These are phyloP conservation scores for Drosophila mulleri DNA, from an alignment of 2,888 invertebrate genomes.

Conservation along the genomic window DNA sequence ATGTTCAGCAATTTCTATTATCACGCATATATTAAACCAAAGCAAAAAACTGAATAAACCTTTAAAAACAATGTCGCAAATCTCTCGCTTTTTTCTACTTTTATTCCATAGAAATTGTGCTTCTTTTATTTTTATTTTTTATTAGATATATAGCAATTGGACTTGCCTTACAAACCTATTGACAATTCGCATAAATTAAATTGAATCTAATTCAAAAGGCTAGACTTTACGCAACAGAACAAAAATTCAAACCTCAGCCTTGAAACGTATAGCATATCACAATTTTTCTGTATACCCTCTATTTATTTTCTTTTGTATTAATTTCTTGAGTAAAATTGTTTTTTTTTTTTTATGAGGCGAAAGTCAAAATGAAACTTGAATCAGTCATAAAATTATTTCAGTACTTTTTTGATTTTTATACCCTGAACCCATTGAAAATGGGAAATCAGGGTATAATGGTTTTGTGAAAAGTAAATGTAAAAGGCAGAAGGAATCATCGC, in stretches of 20 bases:
- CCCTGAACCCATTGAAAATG: too few species aligned
- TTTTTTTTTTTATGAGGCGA: too few species aligned
- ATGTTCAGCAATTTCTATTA: constrained; percentile 87
- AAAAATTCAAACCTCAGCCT: neutral
- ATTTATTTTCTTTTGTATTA: too few species aligned
- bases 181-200: neutral
- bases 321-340: too few species aligned
- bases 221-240: neutral
- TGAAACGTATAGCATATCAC: neutral
- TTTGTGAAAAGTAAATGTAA: too few species aligned
- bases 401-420: too few species aligned
- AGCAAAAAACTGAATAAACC: constrained; percentile 19
- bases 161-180: neutral
- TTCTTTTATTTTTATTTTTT: neutral
- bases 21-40: constrained; percentile 36
- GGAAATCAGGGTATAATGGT: too few species aligned
- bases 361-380: too few species aligned
- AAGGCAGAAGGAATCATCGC: too few species aligned
- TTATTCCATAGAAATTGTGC: neutral
- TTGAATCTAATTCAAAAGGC: neutral
- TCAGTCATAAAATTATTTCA: too few species aligned
- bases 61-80: neutral
- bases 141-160: neutral
- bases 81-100: neutral
- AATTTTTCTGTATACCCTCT: neutral